Evolutionary conservation across 2,797 vertebrate genomes (phyloP), one percentile per base, ranked within the genome.

Genomic region (Mustela erminea): DNA sequence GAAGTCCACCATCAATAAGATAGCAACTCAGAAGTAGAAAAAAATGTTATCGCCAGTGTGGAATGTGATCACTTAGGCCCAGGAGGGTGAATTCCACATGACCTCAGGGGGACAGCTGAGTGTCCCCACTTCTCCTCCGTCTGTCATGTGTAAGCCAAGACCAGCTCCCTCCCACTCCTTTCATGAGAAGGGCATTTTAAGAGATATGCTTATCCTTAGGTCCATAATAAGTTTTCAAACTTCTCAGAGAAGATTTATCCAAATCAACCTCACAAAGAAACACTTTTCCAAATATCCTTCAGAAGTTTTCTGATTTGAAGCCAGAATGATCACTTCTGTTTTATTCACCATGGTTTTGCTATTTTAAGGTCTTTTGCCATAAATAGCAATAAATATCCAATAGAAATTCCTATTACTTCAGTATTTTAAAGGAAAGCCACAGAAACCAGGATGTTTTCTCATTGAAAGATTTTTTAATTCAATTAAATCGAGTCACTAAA

Each of bases 41-140:
- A 17, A 18, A 18, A 32, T 17, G 9, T 0, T 0, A 41, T n/a
- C 27, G 20, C 17, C 56, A 27, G 14, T 1, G 0, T n/a, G 4
- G 10, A 18, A 10, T 43, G 32, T 15, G 5, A 12, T 35, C 60
- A 70, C 41, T 46, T 3, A 54, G 21, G 38, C 27, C 58, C 41
- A 20, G 35, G 89, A 14, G 23, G 18, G 27, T 20, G 27, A 12
- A 60, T 38, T 38, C 49, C 6, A 5, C 7, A 18, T 18, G 32
- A 35, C 35, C 35, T 85, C 6, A 9, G 72, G 12, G 7, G 58
- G 49, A 6, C 3, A 32, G 7, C 52, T 23, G 43, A 17, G 32
- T 21, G 27, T 46, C 41, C 54, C 4, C 82, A 54, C 4, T 27
- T 54, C 64, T 56, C 66, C 38, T 9, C n/a, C 8, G 1, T 23